Evolutionary conservation across 1,140 invertebrate species (phyloP).

Genomic region (Brachionus manjavacas): DNA sequence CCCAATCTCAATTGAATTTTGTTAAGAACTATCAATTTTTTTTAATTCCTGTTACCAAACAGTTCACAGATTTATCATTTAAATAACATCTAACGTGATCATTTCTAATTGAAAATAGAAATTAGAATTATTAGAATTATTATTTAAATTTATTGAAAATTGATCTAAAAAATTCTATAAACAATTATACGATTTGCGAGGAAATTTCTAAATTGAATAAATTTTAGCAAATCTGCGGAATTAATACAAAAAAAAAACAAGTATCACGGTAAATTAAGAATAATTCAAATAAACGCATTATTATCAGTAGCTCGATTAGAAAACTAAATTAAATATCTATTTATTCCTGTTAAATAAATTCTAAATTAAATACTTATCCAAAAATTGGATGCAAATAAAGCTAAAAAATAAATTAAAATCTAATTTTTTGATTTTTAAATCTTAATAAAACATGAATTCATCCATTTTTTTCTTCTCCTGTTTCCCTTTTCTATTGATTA

Average conservation of each 20-base stretch:
- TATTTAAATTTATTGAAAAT: background rate
- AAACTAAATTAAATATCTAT: background rate
- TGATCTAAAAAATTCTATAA: too few relatives aligned
- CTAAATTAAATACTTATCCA: background rate
- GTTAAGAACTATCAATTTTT: too few relatives aligned
- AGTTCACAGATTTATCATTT: background rate
- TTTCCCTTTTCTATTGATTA: background rate
- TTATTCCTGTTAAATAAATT: background rate
- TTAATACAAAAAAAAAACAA: background rate
- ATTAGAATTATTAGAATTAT: background rate
- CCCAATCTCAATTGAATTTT: too few relatives aligned
- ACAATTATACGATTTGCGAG: background rate
- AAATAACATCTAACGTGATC: background rate
- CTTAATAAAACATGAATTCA: background rate
- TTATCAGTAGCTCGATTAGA: background rate
- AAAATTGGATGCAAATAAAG: background rate
- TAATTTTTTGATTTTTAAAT: slow-evolving; percentile 3
- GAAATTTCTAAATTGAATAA: background rate
- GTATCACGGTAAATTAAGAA: background rate
- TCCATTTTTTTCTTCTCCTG: background rate
- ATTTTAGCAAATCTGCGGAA: background rate
- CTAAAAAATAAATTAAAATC: background rate
- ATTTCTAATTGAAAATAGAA: background rate
- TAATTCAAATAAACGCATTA: background rate
- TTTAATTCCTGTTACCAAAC: background rate